A percentile compares a stretch with the other conserved stretches of the same genome.
Evolutionary conservation across 2,113 vertebrate genomes (phyloP).

Genomic region (Arenaria interpres): DNA sequence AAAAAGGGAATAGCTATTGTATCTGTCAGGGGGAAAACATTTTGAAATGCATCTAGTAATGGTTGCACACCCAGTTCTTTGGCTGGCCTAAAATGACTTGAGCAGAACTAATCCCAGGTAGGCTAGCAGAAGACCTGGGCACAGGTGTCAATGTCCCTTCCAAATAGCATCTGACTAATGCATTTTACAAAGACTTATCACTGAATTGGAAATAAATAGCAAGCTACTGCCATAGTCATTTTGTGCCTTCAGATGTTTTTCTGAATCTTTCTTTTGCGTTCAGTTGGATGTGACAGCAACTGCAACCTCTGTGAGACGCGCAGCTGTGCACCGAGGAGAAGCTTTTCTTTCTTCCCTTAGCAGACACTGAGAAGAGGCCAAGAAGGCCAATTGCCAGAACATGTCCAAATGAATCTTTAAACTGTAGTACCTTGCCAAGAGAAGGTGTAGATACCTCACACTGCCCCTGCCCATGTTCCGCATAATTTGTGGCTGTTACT

Average conservation of each 20-base stretch:
- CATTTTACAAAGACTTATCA: background rate
- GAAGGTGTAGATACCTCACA: background rate
- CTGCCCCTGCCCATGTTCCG: background rate
- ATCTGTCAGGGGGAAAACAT: background rate
- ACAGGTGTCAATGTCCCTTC: background rate
- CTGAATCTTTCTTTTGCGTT: background rate
- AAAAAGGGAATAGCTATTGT: background rate
- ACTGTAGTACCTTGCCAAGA: background rate
- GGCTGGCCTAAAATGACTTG: background rate
- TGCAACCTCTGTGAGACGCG: background rate
- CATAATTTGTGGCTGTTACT: background rate
- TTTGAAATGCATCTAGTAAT: background rate
- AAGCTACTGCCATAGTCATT: background rate
- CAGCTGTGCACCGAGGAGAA: fast-evolving
- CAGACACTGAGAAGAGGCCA: background rate
- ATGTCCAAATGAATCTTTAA: background rate
- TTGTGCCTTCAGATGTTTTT: background rate
- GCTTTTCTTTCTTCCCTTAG: background rate
- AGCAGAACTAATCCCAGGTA: background rate
- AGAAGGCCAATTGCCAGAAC: background rate
- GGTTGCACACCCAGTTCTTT: background rate
- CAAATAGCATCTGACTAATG: background rate
- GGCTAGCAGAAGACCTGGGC: background rate
- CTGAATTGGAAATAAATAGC: background rate
- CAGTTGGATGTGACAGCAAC: background rate